These are phyloP conservation scores for Eidolon dupreanum DNA, from an alignment of 2,797 vertebrate species.

Conservation along the genomic window DNA sequence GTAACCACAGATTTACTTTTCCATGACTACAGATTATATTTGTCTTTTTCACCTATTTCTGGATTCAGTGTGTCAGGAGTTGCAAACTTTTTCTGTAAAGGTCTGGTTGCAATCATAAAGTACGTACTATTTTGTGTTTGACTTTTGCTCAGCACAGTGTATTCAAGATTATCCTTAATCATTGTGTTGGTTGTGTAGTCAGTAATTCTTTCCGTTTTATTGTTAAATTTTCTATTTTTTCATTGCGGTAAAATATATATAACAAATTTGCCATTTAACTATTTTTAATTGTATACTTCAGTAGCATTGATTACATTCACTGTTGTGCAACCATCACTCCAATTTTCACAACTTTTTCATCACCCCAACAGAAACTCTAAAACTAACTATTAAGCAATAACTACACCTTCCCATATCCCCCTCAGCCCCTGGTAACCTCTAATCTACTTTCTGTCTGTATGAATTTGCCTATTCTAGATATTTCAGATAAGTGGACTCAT, in stretches of 20 bases:
- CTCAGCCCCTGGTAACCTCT: background rate
- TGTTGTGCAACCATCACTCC: background rate
- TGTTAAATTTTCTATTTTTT: background rate
- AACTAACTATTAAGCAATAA: background rate
- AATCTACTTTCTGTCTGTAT: background rate
- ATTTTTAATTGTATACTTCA: background rate
- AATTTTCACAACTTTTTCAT: slow-evolving; percentile 32
- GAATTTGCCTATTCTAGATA: background rate
- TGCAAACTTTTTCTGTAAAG: background rate
- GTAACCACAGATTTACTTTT: background rate
- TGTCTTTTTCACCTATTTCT: background rate
- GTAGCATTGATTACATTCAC: background rate
- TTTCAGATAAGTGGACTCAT: background rate
- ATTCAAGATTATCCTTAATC: background rate
- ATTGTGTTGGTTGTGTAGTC: background rate
- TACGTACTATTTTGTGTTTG: background rate
- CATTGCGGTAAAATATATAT: background rate
- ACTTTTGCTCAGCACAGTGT: background rate
- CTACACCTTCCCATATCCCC: background rate
- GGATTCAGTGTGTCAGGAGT: background rate
- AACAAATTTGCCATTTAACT: background rate
- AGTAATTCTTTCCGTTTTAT: background rate
- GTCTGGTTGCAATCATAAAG: background rate
- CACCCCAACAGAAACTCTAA: background rate
- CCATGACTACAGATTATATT: background rate